Base-by-base conservation (phyloP, 2,888 invertebrate genomes). In the Incurvaria masculella region DNA sequence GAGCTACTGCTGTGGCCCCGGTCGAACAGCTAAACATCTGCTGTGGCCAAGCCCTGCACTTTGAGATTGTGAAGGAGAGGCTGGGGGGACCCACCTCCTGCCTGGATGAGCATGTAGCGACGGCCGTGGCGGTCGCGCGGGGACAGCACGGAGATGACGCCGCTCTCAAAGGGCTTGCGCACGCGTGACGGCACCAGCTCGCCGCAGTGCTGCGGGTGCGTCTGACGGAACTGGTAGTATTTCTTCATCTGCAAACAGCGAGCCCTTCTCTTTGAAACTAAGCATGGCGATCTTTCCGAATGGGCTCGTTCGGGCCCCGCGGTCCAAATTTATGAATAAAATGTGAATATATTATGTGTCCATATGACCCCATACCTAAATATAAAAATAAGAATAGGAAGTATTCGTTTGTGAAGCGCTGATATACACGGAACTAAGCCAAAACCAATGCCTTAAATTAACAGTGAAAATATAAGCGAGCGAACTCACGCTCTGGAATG, bases 401-500 rank as follows among this genome's bases (percentile, higher is more conserved):
- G 27, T 10, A 27, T 8, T 27, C 27, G 27, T 27, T 14, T 8
- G 14, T 27, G 27, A 8, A 27, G 8, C 8, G 27, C 8, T 27
- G 14, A 27, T 10, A 10, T 27, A 27, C 8, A 27, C 27, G 8
- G 27, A 27, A 27, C 8, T 27, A 14, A 11, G 33, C 10, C 14
- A 27, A 27, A 11, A 42, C 6, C 42, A 47, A 17, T 39, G n/a
- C 39, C 17, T 23, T 21, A 46, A 42, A 11, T 20, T 21, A 45
- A 51, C 18, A 3, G 42, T 33, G n/a, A n/a, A n/a, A n/a, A n/a
- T n/a, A n/a, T n/a, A n/a, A n/a, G n/a, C n/a, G n/a, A n/a, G n/a
- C n/a, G n/a, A n/a, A 60, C 79, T 70, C 73, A 91, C 88, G 68
- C 89, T 75, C 65, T 85, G 84, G 53, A 88, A 86, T 2, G 94